Percentiles rank a stretch among this genome's conserved stretches.
Conservation (phyloP, 2,113 vertebrate species). For the Cygnus atratus region DNA sequence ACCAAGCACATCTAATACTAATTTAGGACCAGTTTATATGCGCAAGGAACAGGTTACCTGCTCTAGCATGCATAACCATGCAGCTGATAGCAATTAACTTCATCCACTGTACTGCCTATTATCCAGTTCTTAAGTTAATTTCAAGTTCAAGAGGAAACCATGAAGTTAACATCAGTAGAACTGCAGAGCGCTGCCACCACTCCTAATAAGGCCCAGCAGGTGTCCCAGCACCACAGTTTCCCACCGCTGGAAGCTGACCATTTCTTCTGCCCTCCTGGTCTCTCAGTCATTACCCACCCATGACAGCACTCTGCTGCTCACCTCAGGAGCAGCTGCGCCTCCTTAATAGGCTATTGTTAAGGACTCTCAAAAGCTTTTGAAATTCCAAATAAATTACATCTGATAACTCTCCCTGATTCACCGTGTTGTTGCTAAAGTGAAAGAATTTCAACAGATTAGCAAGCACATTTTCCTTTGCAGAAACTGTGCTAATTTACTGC, state of each 20-base stretch:
- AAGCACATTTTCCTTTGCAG: not conserved
- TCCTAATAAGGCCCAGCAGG: not conserved
- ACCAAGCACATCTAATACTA: not conserved
- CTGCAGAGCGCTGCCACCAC: not conserved
- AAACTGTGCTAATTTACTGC: conserved; percentile 23
- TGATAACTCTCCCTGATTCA: not conserved
- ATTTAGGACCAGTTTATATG: not conserved
- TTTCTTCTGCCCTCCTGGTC: not conserved
- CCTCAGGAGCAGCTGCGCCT: not conserved
- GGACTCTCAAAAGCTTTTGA: conserved; percentile 26
- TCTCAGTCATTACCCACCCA: not conserved
- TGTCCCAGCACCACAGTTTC: not conserved
- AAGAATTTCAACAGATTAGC: conserved; percentile 39
- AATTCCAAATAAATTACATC: conserved; percentile 16
- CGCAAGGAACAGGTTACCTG: not conserved
- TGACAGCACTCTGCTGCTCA: not conserved
- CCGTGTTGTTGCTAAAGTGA: conserved; percentile 19
- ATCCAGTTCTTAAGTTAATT: not conserved
- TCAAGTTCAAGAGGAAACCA: not conserved
- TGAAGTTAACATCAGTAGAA: not conserved
- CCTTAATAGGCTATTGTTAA: not conserved
- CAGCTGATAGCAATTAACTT: not conserved
- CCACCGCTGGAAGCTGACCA: not conserved
- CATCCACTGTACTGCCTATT: not conserved
- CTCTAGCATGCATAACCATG: not conserved